A percentile compares a stretch with the other conserved stretches of the same genome.
These are phyloP conservation scores for Prenolepis imparis DNA, from an alignment of 2,888 invertebrate species.

Conservation along the genomic window DNA sequence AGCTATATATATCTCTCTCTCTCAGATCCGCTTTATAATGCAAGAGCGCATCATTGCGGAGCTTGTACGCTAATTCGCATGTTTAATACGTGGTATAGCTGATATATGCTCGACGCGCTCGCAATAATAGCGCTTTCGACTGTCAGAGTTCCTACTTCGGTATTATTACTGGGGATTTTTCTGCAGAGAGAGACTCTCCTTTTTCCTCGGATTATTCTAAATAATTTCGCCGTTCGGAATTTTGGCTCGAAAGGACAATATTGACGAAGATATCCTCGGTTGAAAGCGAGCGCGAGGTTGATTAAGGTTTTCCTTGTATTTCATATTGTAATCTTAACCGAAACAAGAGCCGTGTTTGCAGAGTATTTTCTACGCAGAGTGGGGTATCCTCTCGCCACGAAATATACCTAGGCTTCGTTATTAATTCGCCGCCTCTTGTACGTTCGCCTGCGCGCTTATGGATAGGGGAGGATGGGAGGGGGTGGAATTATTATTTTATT, in stretches of 20 bases:
- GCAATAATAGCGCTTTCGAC: conserved; percentile 27
- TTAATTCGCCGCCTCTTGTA: conserved; percentile 62
- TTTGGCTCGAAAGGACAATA: neutral
- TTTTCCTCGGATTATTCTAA: neutral
- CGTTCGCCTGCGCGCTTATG: conserved; percentile 42
- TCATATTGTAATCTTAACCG: neutral
- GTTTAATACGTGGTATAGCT: conserved; percentile 18
- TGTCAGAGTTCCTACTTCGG: neutral
- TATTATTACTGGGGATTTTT: neutral
- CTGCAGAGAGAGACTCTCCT: neutral
- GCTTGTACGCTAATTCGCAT: conserved; percentile 28
- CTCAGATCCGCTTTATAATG: conserved; percentile 54
- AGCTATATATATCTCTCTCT: conserved; percentile 31
- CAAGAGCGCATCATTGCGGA: conserved; percentile 36
- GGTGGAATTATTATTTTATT: conserved; percentile 80
- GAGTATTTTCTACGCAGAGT: neutral
- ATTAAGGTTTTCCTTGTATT: conserved; percentile 4
- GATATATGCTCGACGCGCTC: neutral
- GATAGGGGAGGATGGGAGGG: neutral
- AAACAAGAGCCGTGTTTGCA: neutral
- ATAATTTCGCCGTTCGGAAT: neutral
- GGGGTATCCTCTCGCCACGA: neutral
- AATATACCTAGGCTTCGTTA: conserved; percentile 41
- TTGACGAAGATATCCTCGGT: neutral
- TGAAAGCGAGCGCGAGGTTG: neutral